Evolutionary conservation across 2,113 vertebrate genomes (phyloP), one percentile per base, ranked within the genome.

Genomic region (Lagopus leucura): DNA sequence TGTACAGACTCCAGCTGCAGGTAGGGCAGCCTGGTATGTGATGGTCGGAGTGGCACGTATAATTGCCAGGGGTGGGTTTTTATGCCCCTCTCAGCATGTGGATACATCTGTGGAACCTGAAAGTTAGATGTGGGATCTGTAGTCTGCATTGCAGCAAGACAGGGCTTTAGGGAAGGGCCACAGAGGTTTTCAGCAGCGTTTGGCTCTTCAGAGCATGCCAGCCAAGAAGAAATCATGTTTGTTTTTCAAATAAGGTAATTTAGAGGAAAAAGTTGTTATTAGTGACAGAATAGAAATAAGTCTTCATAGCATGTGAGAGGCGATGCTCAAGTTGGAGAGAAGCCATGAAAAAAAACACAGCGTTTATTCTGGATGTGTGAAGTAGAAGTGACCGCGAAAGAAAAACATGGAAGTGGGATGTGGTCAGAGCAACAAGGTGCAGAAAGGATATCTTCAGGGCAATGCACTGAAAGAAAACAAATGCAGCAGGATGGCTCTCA

Each of bases 391-490:
- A 82, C 79, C 50, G 0, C 3, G 0, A 58, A 88, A 93, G 67
- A 28, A 74, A 83, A 88, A 74, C 69, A 71, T 20, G 34, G 57
- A 88, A 71, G 55, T 73, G 75, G 69, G 52, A 78, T 86, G 69
- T 86, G 82, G 88, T 91, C 88, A 71, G 66, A 88, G 73, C 40
- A 86, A 28, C 55, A 57, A 77, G 42, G 79, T 93, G 76, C 3
- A 16, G 78, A 95, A 90, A 83, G 69, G 38, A 81, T 64, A 28
- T 90, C 79, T 88, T 94, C 69, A 45, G 34, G 58, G 60, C 30
- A 77, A 25, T 0, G 0, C 66, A 87, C 82, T 25, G 61, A 79
- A 81, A 77, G 76, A 88, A 89, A 86, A 50, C 64, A 86, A 80
- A 60, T n/a, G 50, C 1, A 0, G 72, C 43, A 42, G 14, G 48